phyloP scores from a whole-genome alignment of 2,113 vertebrate genomes.

The Sinocyclocheilus maitianheensis region DNA sequence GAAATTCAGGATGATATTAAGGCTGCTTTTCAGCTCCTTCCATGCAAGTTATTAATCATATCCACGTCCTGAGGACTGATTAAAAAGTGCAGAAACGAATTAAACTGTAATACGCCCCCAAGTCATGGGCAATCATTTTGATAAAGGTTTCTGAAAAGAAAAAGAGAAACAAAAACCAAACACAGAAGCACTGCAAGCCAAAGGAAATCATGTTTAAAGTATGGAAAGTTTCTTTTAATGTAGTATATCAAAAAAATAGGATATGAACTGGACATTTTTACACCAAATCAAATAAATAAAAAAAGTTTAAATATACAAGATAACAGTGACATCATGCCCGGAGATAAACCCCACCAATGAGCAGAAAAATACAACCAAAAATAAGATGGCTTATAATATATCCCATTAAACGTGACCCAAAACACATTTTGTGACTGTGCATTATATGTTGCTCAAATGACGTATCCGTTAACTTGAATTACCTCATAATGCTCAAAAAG shows the following conservation, averaged over 20 bases:
- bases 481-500: not conserved
- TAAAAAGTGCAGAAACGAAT: constrained; percentile 3
- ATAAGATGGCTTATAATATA: not conserved
- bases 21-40: not conserved
- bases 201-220: not conserved
- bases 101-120: not conserved
- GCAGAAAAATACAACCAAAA: constrained; percentile 3
- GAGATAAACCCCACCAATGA: not conserved
- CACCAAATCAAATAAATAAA: constrained; percentile 37
- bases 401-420: not conserved
- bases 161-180: not conserved
- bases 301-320: not conserved
- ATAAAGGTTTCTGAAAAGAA: not conserved
- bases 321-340: not conserved
- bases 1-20: not conserved
- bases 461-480: not conserved
- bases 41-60: not conserved
- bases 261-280: not conserved
- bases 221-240: constrained; percentile 4
- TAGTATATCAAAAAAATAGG: not conserved
- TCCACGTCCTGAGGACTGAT: not conserved
- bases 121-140: not conserved
- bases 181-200: not conserved
- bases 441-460: not conserved
- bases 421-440: not conserved